Percentiles rank a stretch among this genome's conserved stretches.
These are phyloP conservation scores for Lasius fuliginosus DNA, from an alignment of 2,888 invertebrate species.

Conservation along the genomic window DNA sequence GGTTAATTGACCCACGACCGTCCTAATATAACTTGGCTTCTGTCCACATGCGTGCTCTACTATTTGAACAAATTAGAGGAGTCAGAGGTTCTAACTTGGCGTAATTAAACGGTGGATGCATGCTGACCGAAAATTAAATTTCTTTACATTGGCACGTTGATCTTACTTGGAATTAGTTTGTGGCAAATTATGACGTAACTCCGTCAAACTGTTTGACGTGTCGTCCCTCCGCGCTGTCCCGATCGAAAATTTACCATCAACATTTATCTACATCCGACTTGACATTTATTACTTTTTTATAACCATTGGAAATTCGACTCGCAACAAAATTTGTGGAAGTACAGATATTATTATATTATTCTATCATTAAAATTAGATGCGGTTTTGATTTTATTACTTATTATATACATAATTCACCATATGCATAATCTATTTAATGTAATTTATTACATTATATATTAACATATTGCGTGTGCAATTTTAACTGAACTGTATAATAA, in stretches of 20 bases:
- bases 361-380: constrained; percentile 11
- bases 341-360: background rate
- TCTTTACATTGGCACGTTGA: constrained; percentile 66
- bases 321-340: background rate
- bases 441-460: constrained; percentile 33
- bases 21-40: constrained; percentile 54
- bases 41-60: constrained; percentile 49
- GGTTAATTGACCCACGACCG: constrained; percentile 67
- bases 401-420: constrained; percentile 15
- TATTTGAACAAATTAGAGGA: constrained; percentile 69
- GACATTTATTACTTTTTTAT: constrained; percentile 17
- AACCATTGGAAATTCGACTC: background rate
- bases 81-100: constrained; percentile 60
- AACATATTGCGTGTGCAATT: background rate
- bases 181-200: constrained; percentile 53
- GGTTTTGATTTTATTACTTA: constrained; percentile 21
- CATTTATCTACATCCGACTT: background rate
- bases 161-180: constrained; percentile 59
- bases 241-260: constrained; percentile 24
- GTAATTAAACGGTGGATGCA: constrained; percentile 67
- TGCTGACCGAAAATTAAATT: constrained; percentile 68
- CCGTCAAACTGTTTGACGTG: constrained; percentile 36
- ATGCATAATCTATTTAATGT: constrained; percentile 25
- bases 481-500: constrained; percentile 7
- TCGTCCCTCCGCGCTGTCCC: background rate